Base-by-base conservation (phyloP, 2,888 invertebrate species). In the Pinctada fucata region DNA sequence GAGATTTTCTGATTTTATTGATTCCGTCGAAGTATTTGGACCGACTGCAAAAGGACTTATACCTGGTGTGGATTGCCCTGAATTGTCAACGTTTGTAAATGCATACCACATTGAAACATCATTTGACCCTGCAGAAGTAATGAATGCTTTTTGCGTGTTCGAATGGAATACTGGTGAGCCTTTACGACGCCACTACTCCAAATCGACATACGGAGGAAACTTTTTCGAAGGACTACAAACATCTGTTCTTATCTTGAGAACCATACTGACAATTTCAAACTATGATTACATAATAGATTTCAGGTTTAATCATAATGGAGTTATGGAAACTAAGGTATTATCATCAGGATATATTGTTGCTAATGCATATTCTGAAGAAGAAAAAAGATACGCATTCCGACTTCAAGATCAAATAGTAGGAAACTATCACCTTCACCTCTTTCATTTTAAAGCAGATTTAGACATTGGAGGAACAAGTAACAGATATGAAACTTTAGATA, bases 31-130 rank as follows among this genome's bases (percentile, higher is more conserved):
- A 51, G 78, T 86, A 3, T 71, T 89, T 45, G 89, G 89, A 2
- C 76, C 83, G 16, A 76, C 80, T n/a, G 83, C 85, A 2, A 78
- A 80, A 64, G 84, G 84, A 13, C 83, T 91, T 58, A 79, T 88
- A 2, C 87, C 88, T 0, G 91, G 90, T 1, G 84, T 87, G 0
- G 91, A 91, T 79, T 91, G 91, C 70, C 90, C 90, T 0, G 82
- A 82, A 8, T 82, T 88, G 63, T 88, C 91, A 4, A 85, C 85
- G 4, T 90, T 86, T 76, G 52, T 89, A 63, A 78, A 82, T 58
- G 79, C 86, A 8, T 79, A 65, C 2, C 71, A 85, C 48, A 82
- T 80, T 52, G 81, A 79, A 52, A 78, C 75, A 3, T 51, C 72
- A 0, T 76, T 79, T 31, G 70, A 72, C n/a, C 79, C 84, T 0